Evolutionary conservation across 2,113 vertebrate species (phyloP).

Genomic region (Capreolus pygargus): DNA sequence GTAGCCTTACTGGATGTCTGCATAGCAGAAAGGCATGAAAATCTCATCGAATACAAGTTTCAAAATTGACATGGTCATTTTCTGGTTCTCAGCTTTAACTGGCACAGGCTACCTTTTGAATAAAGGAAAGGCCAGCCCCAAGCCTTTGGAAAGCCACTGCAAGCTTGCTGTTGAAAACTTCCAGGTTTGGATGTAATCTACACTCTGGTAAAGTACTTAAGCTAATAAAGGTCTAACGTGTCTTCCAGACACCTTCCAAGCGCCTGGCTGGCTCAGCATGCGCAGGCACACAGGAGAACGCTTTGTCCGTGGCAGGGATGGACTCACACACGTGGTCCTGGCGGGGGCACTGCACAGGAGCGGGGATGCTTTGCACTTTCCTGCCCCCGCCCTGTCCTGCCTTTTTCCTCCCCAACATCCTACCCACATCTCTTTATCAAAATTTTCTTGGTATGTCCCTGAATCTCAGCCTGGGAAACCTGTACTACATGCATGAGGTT

Average conservation of each 20-base stretch:
- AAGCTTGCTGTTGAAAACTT: conserved; percentile 69
- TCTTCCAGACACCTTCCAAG: conserved; percentile 68
- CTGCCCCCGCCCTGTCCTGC: neutral
- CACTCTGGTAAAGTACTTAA: conserved; percentile 80
- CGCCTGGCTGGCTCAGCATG: neutral
- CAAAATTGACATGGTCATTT: conserved; percentile 49
- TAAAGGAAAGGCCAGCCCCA: conserved; percentile 34
- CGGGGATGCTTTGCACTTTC: neutral
- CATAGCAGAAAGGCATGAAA: conserved; percentile 42
- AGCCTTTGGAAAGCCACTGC: conserved; percentile 64
- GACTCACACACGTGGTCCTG: conserved; percentile 10
- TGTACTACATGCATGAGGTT: neutral
- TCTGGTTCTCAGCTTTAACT: conserved; percentile 64
- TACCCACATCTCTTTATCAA: neutral
- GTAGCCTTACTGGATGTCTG: conserved; percentile 4
- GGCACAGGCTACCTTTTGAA: conserved; percentile 58
- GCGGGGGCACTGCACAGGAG: neutral
- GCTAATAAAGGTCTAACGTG: conserved; percentile 67
- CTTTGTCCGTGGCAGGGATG: conserved; percentile 19
- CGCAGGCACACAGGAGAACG: conserved; percentile 46
- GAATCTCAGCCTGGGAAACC: neutral
- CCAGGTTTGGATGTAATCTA: conserved; percentile 65
- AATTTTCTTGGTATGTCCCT: neutral
- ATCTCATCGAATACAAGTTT: conserved; percentile 28
- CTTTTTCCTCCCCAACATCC: neutral